These are phyloP conservation scores for Colletes latitarsis DNA, from an alignment of 1,140 invertebrate genomes.

Conservation along the genomic window DNA sequence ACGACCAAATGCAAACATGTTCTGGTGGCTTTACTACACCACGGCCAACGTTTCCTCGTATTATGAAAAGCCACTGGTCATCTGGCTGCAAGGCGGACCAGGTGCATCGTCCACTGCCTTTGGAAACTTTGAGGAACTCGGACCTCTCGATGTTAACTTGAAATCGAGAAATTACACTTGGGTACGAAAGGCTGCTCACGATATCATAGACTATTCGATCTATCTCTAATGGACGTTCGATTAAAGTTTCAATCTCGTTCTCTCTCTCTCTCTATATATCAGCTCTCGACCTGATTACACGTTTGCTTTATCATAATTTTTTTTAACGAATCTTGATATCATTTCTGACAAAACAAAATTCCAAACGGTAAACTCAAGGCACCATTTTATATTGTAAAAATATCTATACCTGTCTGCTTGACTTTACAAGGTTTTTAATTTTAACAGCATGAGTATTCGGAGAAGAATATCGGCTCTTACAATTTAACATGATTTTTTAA, in stretches of 20 bases:
- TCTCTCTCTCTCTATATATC: too few relatives aligned
- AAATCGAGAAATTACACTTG: conserved; percentile 87
- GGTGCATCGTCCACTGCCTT: conserved; percentile 89
- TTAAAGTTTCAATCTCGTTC: too few relatives aligned
- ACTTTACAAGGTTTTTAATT: neutral
- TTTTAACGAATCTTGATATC: neutral
- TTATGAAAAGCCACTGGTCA: conserved; percentile 85
- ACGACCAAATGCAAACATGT: conserved; percentile 87
- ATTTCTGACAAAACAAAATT: neutral
- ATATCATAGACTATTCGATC: too few relatives aligned
- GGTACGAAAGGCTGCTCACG: conserved; percentile 80
- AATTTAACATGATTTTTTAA: too few relatives aligned
- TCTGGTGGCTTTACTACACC: conserved; percentile 92
- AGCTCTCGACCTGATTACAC: neutral
- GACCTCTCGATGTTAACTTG: conserved; percentile 85
- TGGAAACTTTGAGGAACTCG: conserved; percentile 90
- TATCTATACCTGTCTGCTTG: too few relatives aligned
- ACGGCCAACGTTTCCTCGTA: conserved; percentile 82
- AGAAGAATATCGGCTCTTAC: too few relatives aligned
- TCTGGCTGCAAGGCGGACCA: conserved; percentile 91
- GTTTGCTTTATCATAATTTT: neutral
- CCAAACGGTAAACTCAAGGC: neutral
- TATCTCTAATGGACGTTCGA: too few relatives aligned
- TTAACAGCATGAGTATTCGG: too few relatives aligned
- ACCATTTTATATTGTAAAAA: too few relatives aligned